Conservation (phyloP, 2,113 vertebrate genomes). For the Cryptotis parvus region DNA sequence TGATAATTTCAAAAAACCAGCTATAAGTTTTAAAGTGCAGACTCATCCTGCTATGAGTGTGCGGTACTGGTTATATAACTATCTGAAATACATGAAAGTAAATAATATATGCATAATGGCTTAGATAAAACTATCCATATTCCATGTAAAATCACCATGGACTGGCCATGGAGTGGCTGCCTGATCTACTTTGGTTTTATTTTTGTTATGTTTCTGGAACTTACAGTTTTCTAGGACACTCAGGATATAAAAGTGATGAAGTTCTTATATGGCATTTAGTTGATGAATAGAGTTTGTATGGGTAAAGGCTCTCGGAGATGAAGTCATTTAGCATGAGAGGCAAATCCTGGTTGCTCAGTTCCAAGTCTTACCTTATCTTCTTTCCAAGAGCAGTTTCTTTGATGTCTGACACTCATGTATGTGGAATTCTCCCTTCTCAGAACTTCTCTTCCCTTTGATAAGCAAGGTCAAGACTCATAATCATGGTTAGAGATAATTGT, state of each 20-base stretch:
- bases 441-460: not conserved
- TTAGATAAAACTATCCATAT: not conserved
- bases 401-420: not conserved
- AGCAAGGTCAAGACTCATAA: not conserved
- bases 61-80: not conserved
- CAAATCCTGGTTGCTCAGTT: not conserved
- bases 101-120: accelerated
- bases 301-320: not conserved
- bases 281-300: not conserved
- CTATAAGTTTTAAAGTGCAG: not conserved
- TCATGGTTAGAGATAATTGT: not conserved
- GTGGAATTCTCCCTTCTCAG: not conserved
- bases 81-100: not conserved
- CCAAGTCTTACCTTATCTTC: accelerated
- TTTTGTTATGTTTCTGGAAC: not conserved
- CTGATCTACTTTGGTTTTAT: too few relatives aligned
- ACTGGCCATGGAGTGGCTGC: accelerated
- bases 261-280: not conserved
- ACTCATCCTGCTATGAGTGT: not conserved
- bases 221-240: not conserved
- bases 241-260: not conserved
- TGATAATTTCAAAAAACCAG: not conserved
- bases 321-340: not conserved
- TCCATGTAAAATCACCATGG: not conserved
- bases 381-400: not conserved